Evolutionary conservation across 2,888 invertebrate species (phyloP).

Genomic region (Chorisops tibialis): DNA sequence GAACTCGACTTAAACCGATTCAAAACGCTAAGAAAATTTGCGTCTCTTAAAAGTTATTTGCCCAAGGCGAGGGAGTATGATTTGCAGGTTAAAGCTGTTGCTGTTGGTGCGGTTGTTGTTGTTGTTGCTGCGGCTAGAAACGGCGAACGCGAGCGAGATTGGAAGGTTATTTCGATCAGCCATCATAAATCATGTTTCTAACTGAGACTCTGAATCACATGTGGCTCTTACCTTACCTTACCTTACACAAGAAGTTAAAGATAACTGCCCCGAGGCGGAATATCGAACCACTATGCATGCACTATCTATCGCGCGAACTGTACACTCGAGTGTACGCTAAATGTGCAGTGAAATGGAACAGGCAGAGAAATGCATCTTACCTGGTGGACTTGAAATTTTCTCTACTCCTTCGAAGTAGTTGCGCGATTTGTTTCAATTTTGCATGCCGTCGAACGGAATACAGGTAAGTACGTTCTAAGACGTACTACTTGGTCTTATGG

Average conservation of each 20-base stretch:
- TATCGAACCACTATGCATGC: not conserved
- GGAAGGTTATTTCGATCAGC: not conserved
- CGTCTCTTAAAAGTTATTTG: constrained; percentile 11
- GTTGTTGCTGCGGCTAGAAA: not conserved
- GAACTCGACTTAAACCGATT: not conserved
- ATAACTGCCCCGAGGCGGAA: constrained; percentile 1
- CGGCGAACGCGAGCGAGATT: constrained; percentile 6
- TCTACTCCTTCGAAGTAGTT: not conserved
- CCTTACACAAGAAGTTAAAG: not conserved
- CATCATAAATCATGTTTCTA: constrained; percentile 6
- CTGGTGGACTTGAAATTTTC: constrained; percentile 12
- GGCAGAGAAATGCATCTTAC: not conserved
- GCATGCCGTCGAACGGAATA: too few species aligned
- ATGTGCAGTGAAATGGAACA: constrained; percentile 15
- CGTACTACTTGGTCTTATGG: too few species aligned
- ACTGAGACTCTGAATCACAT: not conserved
- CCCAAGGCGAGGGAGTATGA: constrained; percentile 23
- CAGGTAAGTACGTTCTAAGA: too few species aligned
- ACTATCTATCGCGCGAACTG: constrained; percentile 1
- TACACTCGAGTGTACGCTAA: not conserved
- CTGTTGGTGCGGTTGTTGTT: not conserved
- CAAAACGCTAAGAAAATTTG: constrained; percentile 17
- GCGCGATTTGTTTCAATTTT: constrained; percentile 14
- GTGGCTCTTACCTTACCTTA: not conserved
- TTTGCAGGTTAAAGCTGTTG: constrained; percentile 13